These are phyloP conservation scores for Saccostrea glomerata DNA, from an alignment of 1,140 invertebrate genomes.

Conservation along the genomic window DNA sequence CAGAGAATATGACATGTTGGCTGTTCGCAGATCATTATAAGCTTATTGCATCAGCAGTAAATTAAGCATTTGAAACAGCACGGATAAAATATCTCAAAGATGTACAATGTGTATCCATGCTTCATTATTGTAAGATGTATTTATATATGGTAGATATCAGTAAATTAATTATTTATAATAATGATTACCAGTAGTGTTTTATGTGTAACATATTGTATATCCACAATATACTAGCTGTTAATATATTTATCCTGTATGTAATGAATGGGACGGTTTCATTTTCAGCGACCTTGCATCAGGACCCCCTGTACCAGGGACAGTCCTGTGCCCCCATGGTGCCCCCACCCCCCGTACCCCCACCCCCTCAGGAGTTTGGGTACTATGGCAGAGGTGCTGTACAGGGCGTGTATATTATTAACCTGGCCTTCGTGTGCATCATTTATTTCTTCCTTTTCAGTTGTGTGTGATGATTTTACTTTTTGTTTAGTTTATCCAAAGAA, in stretches of 20 bases:
- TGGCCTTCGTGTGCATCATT: conserved; percentile 43
- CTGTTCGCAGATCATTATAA: background rate
- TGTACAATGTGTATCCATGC: background rate
- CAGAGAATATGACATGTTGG: background rate
- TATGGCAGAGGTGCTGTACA: conserved; percentile 66
- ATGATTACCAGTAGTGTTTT: background rate
- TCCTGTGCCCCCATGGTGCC: conserved; percentile 60
- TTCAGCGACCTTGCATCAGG: conserved; percentile 64
- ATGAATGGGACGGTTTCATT: conserved; percentile 34
- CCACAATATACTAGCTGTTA: background rate
- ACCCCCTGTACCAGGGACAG: conserved; percentile 52
- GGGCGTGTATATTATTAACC: conserved; percentile 33
- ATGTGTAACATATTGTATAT: background rate
- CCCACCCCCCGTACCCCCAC: conserved; percentile 73
- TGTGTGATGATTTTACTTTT: background rate
- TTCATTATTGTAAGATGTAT: background rate
- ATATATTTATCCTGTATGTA: background rate
- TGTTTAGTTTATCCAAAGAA: no score
- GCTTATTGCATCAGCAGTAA: conserved; percentile 33
- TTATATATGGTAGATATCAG: background rate
- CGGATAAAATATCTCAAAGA: background rate
- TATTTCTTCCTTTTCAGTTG: background rate
- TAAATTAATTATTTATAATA: background rate
- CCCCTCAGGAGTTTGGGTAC: conserved; percentile 69
- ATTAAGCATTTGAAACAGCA: background rate